Base-by-base conservation (phyloP, 1,140 invertebrate species). In the Agrilus planipennis region DNA sequence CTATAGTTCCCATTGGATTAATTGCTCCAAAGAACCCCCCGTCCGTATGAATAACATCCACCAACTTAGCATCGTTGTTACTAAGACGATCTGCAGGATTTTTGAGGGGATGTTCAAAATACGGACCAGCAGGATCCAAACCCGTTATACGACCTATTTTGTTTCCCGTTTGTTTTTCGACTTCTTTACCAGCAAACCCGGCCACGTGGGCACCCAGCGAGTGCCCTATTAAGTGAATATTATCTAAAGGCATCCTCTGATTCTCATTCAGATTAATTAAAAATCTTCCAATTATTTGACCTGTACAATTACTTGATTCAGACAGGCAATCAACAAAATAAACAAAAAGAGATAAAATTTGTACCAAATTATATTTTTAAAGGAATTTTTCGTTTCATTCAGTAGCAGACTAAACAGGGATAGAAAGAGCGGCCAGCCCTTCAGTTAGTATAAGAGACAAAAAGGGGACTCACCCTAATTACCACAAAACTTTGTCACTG, bases 21-120 rank as follows among this genome's bases (percentile, higher is more conserved):
- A 71, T 71, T 40, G 79, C 79, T 0, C 87, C 85, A 34, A 88
- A 72, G 0, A 76, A 57, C 0, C 84, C 84, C 0, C 80, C 85
- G 57, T 91, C 86, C 0, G 88, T 88, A 55, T 95, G 91, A 40
- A 93, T 83, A 5, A 89, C 77, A 59, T 94, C 91, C 3, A 95
- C 89, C 55, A 91, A 90, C 4, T 68, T 52, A 0, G 90, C 90
- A 58, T 92, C 89, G 0, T 67, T 68, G 0, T 12, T 27, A 2
- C 48, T 48, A 15, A 69, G 50, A 45, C 61, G 39, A 15, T 39
- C n/a, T 9, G 28, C 7, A 2, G 15, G 12, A 21, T 14, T 11
- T 15, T 21, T 2, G 11, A 17, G 19, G 3, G 21, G 15, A 1
- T 9, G 11, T 30, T 44, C 36, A 27, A 53, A 57, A 9, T 52